Evolutionary conservation across 2,797 vertebrate genomes (phyloP).

Genomic region (Pipistrellus kuhlii): DNA sequence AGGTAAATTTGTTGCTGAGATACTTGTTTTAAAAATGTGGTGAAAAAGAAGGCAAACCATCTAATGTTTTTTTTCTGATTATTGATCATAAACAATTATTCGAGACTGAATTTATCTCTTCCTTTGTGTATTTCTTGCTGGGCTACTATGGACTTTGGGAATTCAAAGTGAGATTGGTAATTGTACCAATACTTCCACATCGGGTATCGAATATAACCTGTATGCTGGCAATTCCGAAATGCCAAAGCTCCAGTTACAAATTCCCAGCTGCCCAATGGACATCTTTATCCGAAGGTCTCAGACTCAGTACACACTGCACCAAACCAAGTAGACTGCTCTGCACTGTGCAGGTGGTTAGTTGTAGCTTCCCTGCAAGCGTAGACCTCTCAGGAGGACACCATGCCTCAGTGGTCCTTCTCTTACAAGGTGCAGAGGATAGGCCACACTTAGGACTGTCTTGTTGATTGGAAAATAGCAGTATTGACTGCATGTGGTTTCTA

Average conservation of each 20-base stretch:
- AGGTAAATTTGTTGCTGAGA: not conserved
- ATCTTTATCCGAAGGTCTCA: not conserved
- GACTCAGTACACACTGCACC: not conserved
- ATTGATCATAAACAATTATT: not conserved
- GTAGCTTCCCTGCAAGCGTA: not conserved
- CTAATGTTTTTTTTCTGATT: not conserved
- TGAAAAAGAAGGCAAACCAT: not conserved
- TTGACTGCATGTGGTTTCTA: not conserved
- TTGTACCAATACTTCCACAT: not conserved
- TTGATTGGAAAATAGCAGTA: not conserved
- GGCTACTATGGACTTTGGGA: not conserved
- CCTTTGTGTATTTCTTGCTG: not conserved
- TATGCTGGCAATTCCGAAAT: not conserved
- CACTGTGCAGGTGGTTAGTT: accelerated
- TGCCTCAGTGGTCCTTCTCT: not conserved
- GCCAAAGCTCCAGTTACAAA: not conserved
- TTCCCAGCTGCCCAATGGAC: not conserved
- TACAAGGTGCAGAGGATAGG: not conserved
- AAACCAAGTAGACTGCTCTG: not conserved
- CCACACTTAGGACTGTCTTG: not conserved
- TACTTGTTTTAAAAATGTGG: slow-evolving; percentile 41
- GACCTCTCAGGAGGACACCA: not conserved
- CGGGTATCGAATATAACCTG: not conserved
- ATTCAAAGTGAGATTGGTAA: not conserved
- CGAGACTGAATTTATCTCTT: not conserved